Percentiles rank a stretch among this genome's conserved stretches.
These are phyloP conservation scores for Macrosoma leucophasiata DNA, from an alignment of 2,888 invertebrate genomes.

Conservation along the genomic window DNA sequence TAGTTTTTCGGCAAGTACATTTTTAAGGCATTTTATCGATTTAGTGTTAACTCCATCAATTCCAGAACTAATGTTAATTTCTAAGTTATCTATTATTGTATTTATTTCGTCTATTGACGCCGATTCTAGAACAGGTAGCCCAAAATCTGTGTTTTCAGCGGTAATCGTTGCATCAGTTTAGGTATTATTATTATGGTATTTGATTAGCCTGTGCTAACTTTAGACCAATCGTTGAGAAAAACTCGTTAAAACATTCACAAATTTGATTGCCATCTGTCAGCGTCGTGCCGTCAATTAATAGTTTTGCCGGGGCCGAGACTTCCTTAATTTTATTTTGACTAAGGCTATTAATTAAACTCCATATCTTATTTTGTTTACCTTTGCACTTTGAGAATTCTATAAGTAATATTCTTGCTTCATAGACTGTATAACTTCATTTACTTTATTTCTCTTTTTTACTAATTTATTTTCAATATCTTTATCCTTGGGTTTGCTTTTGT, in stretches of 20 bases:
- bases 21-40: slow-evolving; percentile 37
- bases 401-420: neutral
- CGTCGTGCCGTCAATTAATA: neutral
- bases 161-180: too few species aligned
- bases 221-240: too few species aligned
- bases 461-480: neutral
- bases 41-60: slow-evolving; percentile 15
- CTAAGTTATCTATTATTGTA: slow-evolving; percentile 13
- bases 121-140: neutral
- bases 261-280: too few species aligned
- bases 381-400: neutral
- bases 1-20: slow-evolving; percentile 1
- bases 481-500: neutral
- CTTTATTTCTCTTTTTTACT: neutral
- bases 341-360: neutral
- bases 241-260: too few species aligned
- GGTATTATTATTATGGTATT: too few species aligned
- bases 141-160: too few species aligned
- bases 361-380: too few species aligned
- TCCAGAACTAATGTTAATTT: slow-evolving; percentile 12
- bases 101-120: slow-evolving; percentile 9
- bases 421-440: neutral
- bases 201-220: too few species aligned
- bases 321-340: neutral
- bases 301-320: neutral